Percentiles rank a stretch among this genome's conserved stretches.
Conservation (phyloP, 2,113 vertebrate species). For the Misgurnus mizolepis region DNA sequence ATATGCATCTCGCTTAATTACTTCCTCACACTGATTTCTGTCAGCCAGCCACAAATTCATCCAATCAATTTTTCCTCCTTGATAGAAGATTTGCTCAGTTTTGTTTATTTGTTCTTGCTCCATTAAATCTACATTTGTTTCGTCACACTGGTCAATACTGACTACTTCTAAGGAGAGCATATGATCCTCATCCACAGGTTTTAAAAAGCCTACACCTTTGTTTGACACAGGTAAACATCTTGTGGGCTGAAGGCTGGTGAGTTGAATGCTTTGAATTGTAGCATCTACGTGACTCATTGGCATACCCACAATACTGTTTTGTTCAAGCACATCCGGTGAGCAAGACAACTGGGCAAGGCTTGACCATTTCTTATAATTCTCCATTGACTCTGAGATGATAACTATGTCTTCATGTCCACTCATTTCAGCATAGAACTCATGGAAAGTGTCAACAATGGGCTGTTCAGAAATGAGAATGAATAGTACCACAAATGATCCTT, state of each 20-base stretch:
- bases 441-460: conserved; percentile 76
- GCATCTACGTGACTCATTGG: conserved; percentile 78
- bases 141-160: conserved; percentile 73
- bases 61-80: conserved; percentile 78
- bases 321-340: conserved; percentile 61
- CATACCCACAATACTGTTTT: conserved; percentile 77
- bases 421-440: conserved; percentile 82
- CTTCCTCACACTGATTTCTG: conserved; percentile 65
- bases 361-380: conserved; percentile 74
- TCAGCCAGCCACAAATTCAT: conserved; percentile 83
- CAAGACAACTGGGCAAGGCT: conserved; percentile 72
- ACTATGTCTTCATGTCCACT: conserved; percentile 76
- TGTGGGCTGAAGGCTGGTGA: conserved; percentile 49
- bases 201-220: conserved; percentile 67
- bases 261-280: conserved; percentile 71
- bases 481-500: conserved; percentile 74
- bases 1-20: conserved; percentile 79
- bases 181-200: conserved; percentile 70
- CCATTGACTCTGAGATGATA: conserved; percentile 74
- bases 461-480: conserved; percentile 78
- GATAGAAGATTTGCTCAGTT: conserved; percentile 75
- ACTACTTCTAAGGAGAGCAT: conserved; percentile 78
- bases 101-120: conserved; percentile 62
- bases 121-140: conserved; percentile 61
- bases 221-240: conserved; percentile 72